These are phyloP conservation scores for Planococcus citri DNA, from an alignment of 1,140 invertebrate genomes.

Conservation along the genomic window DNA sequence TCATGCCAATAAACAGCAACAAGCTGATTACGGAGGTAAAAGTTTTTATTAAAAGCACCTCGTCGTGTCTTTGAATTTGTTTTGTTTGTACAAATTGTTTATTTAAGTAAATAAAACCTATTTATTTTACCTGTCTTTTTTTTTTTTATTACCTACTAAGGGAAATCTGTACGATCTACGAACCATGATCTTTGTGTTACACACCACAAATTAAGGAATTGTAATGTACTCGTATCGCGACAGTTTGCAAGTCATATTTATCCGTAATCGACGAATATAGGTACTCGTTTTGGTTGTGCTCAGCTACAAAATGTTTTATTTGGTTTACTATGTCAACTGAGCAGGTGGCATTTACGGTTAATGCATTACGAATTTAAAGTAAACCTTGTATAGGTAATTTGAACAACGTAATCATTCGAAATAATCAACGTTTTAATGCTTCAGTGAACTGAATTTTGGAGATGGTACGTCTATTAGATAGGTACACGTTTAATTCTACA, in stretches of 20 bases:
- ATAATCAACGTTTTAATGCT: neutral
- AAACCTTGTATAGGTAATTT: neutral
- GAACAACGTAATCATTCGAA: neutral
- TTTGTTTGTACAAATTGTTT: no score
- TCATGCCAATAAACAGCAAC: conserved; percentile 6
- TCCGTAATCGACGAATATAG: neutral
- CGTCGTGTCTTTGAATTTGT: neutral
- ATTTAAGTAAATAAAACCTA: no score
- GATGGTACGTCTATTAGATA: no score
- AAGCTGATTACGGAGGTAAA: conserved; percentile 11
- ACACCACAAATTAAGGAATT: no score
- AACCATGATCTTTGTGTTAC: no score
- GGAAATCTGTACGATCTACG: no score
- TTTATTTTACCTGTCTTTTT: no score
- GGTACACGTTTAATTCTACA: no score
- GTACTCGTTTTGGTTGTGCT: neutral
- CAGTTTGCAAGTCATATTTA: neutral
- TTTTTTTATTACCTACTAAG: no score
- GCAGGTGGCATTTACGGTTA: neutral
- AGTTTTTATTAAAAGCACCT: neutral
- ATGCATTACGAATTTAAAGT: conserved; percentile 4
- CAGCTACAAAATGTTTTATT: no score
- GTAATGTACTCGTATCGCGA: neutral
- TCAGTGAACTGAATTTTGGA: no score
- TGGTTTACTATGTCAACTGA: conserved; percentile 10